phyloP scores from a whole-genome alignment of 2,797 vertebrate species.

The Hafferia zeledoni region DNA sequence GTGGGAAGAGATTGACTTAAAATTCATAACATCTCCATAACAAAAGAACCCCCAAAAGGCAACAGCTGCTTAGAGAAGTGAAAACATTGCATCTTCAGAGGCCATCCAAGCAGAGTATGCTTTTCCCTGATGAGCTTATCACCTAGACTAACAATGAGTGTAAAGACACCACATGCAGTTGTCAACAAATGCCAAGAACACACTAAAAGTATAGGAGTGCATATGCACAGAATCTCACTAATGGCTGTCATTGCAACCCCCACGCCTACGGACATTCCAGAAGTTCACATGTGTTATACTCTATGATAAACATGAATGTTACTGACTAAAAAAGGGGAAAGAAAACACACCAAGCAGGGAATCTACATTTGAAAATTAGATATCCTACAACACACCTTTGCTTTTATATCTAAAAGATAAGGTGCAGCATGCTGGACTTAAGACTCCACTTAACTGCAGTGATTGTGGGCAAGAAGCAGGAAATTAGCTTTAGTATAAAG shows the following conservation, averaged over 20 bases:
- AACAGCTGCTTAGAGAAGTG: slow-evolving; percentile 8
- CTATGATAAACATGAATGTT: background rate
- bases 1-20: background rate
- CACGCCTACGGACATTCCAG: background rate
- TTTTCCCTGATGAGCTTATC: background rate
- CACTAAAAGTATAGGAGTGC: background rate
- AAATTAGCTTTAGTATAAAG: background rate
- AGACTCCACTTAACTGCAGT: background rate
- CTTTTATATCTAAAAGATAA: background rate
- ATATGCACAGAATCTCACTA: background rate
- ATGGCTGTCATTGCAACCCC: background rate
- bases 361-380: background rate
- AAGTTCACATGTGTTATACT: background rate
- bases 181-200: background rate
- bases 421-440: background rate
- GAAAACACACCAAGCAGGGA: background rate
- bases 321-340: background rate
- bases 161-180: background rate
- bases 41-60: slow-evolving; percentile 9
- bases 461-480: background rate
- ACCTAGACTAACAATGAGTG: background rate
- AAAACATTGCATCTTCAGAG: slow-evolving; percentile 10
- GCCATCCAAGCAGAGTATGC: background rate
- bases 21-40: background rate
- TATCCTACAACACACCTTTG: background rate